Evolutionary conservation across 2,113 vertebrate genomes (phyloP).

Genomic region (Candoia aspera): DNA sequence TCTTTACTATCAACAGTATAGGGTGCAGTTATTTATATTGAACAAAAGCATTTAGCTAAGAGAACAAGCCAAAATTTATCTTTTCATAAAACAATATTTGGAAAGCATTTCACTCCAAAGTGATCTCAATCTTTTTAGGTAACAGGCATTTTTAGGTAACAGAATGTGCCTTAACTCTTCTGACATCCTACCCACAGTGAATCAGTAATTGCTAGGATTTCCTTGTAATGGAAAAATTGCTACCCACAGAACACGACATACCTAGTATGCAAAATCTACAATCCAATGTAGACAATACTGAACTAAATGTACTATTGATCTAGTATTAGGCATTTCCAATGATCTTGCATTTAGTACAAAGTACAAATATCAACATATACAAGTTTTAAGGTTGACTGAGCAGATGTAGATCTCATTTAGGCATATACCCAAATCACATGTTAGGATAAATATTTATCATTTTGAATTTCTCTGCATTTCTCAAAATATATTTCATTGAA

Average conservation of each 20-base stretch:
- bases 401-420: not conserved
- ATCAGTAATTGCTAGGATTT: not conserved
- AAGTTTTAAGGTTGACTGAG: not conserved
- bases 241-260: not conserved
- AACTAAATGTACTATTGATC: not conserved
- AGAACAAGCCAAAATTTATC: not conserved
- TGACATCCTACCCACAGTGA: not conserved
- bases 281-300: not conserved
- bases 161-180: not conserved
- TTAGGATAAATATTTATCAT: not conserved
- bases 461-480: not conserved
- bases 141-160: not conserved
- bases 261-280: not conserved
- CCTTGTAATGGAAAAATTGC: not conserved
- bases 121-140: not conserved
- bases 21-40: not conserved
- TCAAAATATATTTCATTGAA: not conserved
- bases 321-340: not conserved
- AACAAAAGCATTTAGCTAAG: not conserved
- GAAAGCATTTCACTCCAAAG: not conserved
- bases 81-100: constrained; percentile 7
- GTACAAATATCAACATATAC: not conserved
- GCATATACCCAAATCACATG: not conserved
- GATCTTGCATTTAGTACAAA: not conserved
- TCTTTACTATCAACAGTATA: not conserved